Evolutionary conservation across 2,113 vertebrate species (phyloP).

Genomic region (Caranx melampygus): DNA sequence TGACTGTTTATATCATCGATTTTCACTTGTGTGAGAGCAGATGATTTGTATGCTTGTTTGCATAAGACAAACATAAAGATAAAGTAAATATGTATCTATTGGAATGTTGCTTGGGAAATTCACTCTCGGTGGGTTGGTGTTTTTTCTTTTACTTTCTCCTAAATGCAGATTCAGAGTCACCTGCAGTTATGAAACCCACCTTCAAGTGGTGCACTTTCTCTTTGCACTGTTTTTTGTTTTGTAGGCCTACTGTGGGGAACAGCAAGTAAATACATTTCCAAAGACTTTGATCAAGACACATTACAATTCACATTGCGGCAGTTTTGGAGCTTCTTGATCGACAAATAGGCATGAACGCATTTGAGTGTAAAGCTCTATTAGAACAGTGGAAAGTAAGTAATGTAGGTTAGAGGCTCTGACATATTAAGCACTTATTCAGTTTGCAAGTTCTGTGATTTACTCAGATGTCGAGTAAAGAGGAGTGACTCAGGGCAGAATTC

Average conservation of each 20-base stretch:
- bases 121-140: neutral
- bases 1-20: neutral
- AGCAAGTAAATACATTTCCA: neutral
- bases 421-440: slow-evolving; percentile 11
- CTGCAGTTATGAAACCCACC: slow-evolving; percentile 55
- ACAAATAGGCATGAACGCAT: neutral
- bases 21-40: slow-evolving; percentile 19
- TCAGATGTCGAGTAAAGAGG: neutral
- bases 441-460: slow-evolving; percentile 5
- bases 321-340: neutral
- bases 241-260: neutral
- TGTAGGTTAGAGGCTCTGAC: neutral
- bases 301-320: neutral
- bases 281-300: neutral
- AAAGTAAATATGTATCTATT: neutral
- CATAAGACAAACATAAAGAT: neutral
- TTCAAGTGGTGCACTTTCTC: slow-evolving; percentile 68
- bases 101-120: neutral
- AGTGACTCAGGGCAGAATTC: slow-evolving; percentile 10
- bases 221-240: slow-evolving; percentile 9
- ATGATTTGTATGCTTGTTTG: neutral
- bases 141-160: slow-evolving; percentile 5
- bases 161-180: slow-evolving; percentile 5
- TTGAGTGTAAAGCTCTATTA: neutral
- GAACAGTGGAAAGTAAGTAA: neutral